A percentile compares a stretch with the other conserved stretches of the same genome.
Evolutionary conservation across 1,140 invertebrate genomes (phyloP).

Genomic region (Pissodes strobi): DNA sequence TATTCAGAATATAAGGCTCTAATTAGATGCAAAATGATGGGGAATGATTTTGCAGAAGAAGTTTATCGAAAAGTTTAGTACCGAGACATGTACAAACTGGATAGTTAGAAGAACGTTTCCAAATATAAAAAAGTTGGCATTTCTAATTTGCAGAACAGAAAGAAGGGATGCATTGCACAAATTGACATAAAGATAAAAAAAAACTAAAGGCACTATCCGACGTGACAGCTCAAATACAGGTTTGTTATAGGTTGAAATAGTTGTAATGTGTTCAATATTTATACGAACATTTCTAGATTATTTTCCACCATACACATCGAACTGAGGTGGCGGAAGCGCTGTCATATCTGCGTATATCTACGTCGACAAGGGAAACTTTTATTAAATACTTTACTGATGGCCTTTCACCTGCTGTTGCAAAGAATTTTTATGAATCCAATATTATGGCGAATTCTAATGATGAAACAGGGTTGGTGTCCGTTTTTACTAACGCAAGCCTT

Average conservation of each 20-base stretch:
- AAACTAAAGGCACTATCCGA: slow-evolving; percentile 1
- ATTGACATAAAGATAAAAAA: slow-evolving; percentile 7
- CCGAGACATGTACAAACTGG: slow-evolving; percentile 10
- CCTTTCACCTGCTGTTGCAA: neutral
- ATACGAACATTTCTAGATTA: too few species aligned
- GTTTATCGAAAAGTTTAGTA: slow-evolving; percentile 7
- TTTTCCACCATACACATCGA: slow-evolving; percentile 5
- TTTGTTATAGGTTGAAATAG: neutral
- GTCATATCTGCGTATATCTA: slow-evolving; percentile 6
- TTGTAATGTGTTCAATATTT: slow-evolving; percentile 4
- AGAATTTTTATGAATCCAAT: slow-evolving; percentile 1
- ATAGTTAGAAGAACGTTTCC: slow-evolving; percentile 9
- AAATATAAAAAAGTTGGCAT: neutral
- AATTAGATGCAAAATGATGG: slow-evolving; percentile 5
- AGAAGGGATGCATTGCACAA: neutral
- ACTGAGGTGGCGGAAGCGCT: slow-evolving; percentile 3
- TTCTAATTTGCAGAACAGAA: neutral
- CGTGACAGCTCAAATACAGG: slow-evolving; percentile 7
- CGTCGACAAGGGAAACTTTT: slow-evolving; percentile 2
- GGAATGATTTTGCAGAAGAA: slow-evolving; percentile 1
- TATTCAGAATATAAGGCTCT: slow-evolving; percentile 4
- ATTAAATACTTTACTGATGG: slow-evolving; percentile 5
- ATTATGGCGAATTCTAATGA: too few species aligned
- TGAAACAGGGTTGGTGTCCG: neutral
- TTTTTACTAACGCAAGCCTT: slow-evolving; percentile 1